Evolutionary conservation across 2,797 vertebrate species (phyloP), one percentile per base, ranked within the genome.

Genomic region (Acrocephalus scirpaceus): DNA sequence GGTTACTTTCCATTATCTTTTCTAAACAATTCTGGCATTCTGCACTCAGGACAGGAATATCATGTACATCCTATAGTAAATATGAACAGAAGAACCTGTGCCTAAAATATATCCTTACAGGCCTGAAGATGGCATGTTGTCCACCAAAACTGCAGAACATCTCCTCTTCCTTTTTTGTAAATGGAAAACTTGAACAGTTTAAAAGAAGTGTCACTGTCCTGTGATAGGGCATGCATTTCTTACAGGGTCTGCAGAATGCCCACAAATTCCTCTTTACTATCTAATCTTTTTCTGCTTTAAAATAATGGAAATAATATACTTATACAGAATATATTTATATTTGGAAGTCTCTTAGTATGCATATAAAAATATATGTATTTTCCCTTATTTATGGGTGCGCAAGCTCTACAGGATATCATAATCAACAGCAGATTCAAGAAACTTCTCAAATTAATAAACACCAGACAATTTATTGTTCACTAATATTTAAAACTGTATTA

Each of bases 391-490:
- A 69, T 82, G 25, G 13, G 48, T 88, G 57, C 32, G 53, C 22
- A 94, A 94, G 34, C 56, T 82, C 32, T 80, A 32, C 19, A 73
- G 77, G 76, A 18, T 44, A 70, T 42, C 54, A 60, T 61, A 90
- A 87, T 69, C 32, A 66, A 67, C 57, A 85, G 20, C 51, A 93
- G 56, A 75, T 64, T 85, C 16, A 50, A 92, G 40, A 82, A 94
- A 93, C 5, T 58, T 83, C 94, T 92, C 66, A 75, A 93, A 92
- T 90, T 64, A 90, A 86, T 77, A 93, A 90, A 38, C 57, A 93
- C 10, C 29, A 90, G 51, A 92, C 67, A 25, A 86, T 81, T 57
- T 83, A 67, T 78, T 54, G 6, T 90, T 76, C 34, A 51, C 9
- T 26, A 90, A 34, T 84, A 88, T 67, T 92, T 34, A 89, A 95